A percentile compares a stretch with the other conserved stretches of the same genome.
Evolutionary conservation across 2,797 vertebrate genomes (phyloP).

Genomic region (Holocentrus rufus): DNA sequence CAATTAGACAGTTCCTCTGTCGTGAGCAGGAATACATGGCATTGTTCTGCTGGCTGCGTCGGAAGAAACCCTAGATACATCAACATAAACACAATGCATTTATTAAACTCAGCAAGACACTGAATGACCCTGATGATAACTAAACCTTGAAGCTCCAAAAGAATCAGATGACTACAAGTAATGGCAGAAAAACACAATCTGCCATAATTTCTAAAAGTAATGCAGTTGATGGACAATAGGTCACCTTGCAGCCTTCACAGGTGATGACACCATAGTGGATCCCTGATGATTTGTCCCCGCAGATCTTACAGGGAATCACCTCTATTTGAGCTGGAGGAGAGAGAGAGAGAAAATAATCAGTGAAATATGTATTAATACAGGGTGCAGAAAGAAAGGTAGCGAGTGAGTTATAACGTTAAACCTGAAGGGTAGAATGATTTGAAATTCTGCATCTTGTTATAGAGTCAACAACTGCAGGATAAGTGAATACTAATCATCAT

Average conservation of each 20-base stretch:
- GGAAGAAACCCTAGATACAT: conserved; percentile 88
- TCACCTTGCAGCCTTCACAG: conserved; percentile 96
- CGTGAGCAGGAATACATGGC: conserved; percentile 93
- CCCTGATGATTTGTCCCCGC: conserved; percentile 93
- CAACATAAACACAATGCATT: conserved; percentile 1
- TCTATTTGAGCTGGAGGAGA: conserved; percentile 89
- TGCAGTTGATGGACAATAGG: conserved; percentile 10
- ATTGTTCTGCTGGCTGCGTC: conserved; percentile 94
- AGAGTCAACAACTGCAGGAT: too few species aligned
- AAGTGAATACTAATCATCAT: too few species aligned
- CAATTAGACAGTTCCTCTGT: conserved; percentile 92
- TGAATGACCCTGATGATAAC: not conserved
- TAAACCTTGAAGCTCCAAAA: not conserved
- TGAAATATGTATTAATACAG: not conserved
- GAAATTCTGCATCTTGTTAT: not conserved
- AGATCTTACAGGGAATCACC: conserved; percentile 95
- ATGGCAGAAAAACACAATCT: too few species aligned
- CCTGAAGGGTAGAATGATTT: too few species aligned
- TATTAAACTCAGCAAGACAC: not conserved
- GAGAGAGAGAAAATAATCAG: not conserved
- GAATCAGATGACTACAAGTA: not conserved
- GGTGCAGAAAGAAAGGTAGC: not conserved
- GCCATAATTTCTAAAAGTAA: not conserved
- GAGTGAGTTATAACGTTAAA: not conserved
- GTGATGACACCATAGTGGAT: conserved; percentile 96